Conservation (phyloP, 2,888 invertebrate species). For the Sicus ferrugineus region DNA sequence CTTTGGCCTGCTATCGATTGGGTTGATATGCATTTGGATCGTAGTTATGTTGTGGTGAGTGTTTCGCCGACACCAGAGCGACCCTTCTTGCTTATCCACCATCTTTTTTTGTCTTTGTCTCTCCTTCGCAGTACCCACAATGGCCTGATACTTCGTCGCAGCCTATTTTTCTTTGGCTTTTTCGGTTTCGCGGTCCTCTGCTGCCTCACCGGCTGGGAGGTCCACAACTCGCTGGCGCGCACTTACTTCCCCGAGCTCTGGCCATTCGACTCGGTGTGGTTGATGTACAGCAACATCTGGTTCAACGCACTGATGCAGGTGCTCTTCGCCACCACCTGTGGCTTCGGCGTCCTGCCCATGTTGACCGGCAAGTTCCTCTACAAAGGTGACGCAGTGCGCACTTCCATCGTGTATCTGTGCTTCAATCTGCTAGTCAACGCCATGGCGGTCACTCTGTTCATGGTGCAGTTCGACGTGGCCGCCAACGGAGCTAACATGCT, state of each 20-base stretch:
- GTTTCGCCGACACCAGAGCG: background rate
- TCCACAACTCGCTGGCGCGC: conserved; percentile 57
- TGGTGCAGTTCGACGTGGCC: conserved; percentile 61
- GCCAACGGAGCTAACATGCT: conserved; percentile 51
- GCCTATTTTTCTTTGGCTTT: conserved; percentile 59
- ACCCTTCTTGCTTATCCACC: too few relatives aligned
- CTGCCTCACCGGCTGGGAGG: conserved; percentile 61
- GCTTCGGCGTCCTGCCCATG: conserved; percentile 62
- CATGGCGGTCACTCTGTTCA: conserved; percentile 62
- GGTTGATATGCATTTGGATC: conserved; percentile 62
- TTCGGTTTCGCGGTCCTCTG: conserved; percentile 56
- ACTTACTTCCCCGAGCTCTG: conserved; percentile 61
- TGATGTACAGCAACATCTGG: conserved; percentile 61
- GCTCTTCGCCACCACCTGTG: conserved; percentile 62
- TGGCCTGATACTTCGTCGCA: conserved; percentile 60
- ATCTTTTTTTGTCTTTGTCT: conserved; percentile 23
- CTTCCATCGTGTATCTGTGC: conserved; percentile 63
- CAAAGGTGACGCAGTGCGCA: conserved; percentile 64
- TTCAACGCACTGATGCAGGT: conserved; percentile 64
- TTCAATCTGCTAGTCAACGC: conserved; percentile 63
- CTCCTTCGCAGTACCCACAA: conserved; percentile 58
- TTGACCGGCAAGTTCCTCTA: conserved; percentile 64
- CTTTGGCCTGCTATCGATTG: conserved; percentile 61
- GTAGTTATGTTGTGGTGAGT: conserved; percentile 62
- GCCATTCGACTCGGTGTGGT: conserved; percentile 51